Evolutionary conservation across 2,797 vertebrate genomes (phyloP).

Genomic region (Ptychobarbus kaznakovi): DNA sequence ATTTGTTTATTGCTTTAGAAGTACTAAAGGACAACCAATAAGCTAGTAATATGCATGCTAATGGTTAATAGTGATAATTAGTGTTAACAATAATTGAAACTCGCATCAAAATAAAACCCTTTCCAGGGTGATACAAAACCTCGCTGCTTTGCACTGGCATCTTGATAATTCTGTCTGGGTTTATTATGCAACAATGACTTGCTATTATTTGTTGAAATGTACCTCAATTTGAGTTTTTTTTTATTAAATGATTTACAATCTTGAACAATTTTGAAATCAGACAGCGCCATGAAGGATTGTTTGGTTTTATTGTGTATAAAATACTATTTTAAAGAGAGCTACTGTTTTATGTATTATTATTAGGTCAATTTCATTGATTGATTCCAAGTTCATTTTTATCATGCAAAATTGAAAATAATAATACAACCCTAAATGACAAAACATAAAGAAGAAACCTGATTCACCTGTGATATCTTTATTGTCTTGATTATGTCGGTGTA

Average conservation of each 20-base stretch:
- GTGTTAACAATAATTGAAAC: not conserved
- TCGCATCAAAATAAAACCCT: not conserved
- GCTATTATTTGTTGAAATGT: not conserved
- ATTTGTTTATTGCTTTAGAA: not conserved
- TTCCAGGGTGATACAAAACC: not conserved
- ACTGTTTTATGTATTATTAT: not conserved
- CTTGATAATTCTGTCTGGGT: not conserved
- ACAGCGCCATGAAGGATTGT: not conserved
- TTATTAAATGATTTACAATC: not conserved
- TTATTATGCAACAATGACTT: not conserved
- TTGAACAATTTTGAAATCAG: not conserved
- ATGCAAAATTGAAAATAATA: constrained; percentile 2
- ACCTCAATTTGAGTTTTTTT: not conserved
- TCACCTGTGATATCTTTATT: constrained; percentile 72
- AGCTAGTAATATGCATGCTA: not conserved
- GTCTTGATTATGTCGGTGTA: constrained; percentile 77
- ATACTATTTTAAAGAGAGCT: not conserved
- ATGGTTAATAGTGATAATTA: not conserved
- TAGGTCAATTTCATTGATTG: not conserved
- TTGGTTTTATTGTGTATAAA: not conserved
- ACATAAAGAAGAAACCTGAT: not conserved
- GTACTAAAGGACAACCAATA: not conserved
- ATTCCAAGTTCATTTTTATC: not conserved
- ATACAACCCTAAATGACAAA: constrained; percentile 22
- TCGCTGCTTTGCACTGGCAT: not conserved